Evolutionary conservation across 1,140 invertebrate species (phyloP).

Genomic region (Ceratina calcarata): DNA sequence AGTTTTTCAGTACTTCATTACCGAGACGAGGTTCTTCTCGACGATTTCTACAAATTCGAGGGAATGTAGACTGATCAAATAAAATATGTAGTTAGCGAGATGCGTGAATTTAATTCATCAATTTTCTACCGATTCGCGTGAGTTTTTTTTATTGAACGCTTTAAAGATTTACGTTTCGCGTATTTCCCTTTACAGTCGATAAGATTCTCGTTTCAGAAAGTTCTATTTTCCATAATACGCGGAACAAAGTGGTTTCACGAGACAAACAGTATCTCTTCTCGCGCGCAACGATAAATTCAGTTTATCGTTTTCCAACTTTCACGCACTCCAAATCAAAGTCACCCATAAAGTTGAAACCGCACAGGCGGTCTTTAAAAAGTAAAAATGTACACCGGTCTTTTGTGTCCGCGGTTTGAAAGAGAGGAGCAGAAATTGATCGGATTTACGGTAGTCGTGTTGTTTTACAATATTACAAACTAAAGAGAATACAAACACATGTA

Average conservation of each 20-base stretch:
- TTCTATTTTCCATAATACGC: background rate
- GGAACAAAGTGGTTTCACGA: background rate
- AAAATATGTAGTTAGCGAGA: too few relatives aligned
- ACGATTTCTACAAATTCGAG: too few relatives aligned
- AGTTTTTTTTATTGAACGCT: too few relatives aligned
- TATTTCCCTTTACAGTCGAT: too few relatives aligned
- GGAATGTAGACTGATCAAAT: too few relatives aligned
- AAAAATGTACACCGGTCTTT: background rate
- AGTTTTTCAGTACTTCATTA: too few relatives aligned
- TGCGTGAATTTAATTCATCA: too few relatives aligned
- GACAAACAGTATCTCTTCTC: background rate
- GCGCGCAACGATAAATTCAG: background rate
- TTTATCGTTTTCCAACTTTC: background rate
- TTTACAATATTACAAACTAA: background rate
- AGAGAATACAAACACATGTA: background rate
- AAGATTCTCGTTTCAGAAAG: background rate
- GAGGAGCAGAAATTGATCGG: background rate
- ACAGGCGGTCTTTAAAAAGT: background rate
- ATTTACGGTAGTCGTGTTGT: background rate
- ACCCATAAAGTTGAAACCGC: background rate
- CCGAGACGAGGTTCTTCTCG: background rate
- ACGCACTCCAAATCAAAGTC: background rate
- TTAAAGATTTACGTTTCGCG: too few relatives aligned
- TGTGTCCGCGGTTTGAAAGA: background rate
- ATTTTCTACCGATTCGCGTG: too few relatives aligned